Percentiles rank a stretch among this genome's conserved stretches.
These are phyloP conservation scores for Drosophila tripunctata DNA, from an alignment of 2,888 invertebrate species.

Conservation along the genomic window DNA sequence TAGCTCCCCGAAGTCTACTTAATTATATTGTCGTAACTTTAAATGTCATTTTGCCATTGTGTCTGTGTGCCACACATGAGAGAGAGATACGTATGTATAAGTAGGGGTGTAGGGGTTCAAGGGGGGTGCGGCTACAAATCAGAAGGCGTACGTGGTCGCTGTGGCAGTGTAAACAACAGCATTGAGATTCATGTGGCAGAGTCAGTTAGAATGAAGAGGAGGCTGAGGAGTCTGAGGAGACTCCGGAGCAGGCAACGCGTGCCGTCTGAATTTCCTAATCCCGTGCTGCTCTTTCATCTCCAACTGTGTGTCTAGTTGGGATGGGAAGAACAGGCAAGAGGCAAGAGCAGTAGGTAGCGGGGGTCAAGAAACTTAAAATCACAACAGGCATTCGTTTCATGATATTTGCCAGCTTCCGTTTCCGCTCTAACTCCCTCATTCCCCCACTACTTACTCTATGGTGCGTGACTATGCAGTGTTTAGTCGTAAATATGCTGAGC, in stretches of 20 bases:
- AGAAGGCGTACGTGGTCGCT: slow-evolving; percentile 54
- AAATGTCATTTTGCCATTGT: slow-evolving; percentile 77
- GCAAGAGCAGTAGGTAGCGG: no score
- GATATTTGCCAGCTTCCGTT: slow-evolving; percentile 63
- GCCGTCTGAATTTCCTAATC: slow-evolving; percentile 60
- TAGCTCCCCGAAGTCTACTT: slow-evolving; percentile 76
- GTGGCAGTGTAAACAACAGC: slow-evolving; percentile 47
- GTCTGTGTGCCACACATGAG: slow-evolving; percentile 39
- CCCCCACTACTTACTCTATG: neutral
- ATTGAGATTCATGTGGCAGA: slow-evolving; percentile 76
- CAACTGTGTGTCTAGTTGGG: neutral
- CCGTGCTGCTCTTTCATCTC: slow-evolving; percentile 58
- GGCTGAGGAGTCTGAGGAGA: no score
- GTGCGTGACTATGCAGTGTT: slow-evolving; percentile 30
- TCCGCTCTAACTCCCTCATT: slow-evolving; percentile 11
- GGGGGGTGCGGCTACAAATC: slow-evolving; percentile 57
- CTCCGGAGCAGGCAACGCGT: slow-evolving; percentile 56
- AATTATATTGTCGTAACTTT: slow-evolving; percentile 81
- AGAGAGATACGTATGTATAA: neutral
- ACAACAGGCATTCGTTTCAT: slow-evolving; percentile 63
- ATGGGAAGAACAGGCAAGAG: neutral
- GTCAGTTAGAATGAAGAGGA: slow-evolving; percentile 18
- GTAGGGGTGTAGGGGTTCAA: neutral
- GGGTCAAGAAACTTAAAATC: slow-evolving; percentile 70
- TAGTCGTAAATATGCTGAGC: slow-evolving; percentile 68